phyloP scores from a whole-genome alignment of 2,113 vertebrate species.

The Vulpes ferrilata region DNA sequence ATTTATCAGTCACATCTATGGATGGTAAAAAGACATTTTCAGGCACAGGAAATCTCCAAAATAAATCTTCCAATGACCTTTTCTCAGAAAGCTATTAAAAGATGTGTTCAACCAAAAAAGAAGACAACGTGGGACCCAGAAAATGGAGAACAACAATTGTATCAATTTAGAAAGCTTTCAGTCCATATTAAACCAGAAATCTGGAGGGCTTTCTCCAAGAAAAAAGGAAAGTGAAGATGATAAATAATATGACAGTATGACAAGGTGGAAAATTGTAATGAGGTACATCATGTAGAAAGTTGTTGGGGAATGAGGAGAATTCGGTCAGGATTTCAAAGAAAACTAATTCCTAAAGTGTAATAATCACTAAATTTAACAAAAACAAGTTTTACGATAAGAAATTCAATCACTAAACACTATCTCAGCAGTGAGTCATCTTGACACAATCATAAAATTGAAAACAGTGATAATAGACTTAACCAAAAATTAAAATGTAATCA shows the following conservation, averaged over 20 bases:
- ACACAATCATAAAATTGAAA: conserved; percentile 11
- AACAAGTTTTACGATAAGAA: neutral
- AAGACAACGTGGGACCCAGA: neutral
- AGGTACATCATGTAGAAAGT: neutral
- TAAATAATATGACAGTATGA: neutral
- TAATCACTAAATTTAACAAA: conserved; percentile 25
- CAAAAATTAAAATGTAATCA: conserved; percentile 43
- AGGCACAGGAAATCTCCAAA: neutral
- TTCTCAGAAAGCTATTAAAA: conserved; percentile 34
- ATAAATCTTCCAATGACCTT: neutral
- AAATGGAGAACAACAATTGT: neutral
- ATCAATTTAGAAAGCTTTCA: neutral
- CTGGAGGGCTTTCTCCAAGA: neutral
- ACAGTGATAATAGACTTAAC: neutral
- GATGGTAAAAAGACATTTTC: neutral
- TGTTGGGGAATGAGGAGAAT: neutral
- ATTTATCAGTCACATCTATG: neutral
- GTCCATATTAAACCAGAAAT: neutral
- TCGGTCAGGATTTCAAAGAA: neutral
- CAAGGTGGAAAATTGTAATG: neutral
- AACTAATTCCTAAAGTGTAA: neutral
- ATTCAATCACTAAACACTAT: neutral
- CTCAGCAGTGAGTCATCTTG: neutral
- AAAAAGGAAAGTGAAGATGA: neutral
- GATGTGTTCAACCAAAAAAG: neutral